Percentiles rank a stretch among this genome's conserved stretches.
Evolutionary conservation across 2,888 invertebrate genomes (phyloP).

Genomic region (Ecliptopera silaceata): DNA sequence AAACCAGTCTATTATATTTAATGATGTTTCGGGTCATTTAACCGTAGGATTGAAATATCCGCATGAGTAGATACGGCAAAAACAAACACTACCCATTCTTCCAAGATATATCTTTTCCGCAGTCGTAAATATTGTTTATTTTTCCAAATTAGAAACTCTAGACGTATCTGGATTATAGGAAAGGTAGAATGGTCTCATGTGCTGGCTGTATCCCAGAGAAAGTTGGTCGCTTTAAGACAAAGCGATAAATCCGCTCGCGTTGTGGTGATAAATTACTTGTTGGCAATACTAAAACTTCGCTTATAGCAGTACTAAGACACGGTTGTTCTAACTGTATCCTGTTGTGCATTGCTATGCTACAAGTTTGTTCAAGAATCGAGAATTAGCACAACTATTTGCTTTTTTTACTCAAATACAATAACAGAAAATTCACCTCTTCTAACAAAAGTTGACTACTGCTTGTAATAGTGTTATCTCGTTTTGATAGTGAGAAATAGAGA

Average conservation of each 20-base stretch:
- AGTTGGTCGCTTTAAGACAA: constrained; percentile 37
- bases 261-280: constrained; percentile 34
- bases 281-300: constrained; percentile 31
- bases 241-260: constrained; percentile 36
- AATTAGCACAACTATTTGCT: too few species aligned
- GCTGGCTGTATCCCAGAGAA: constrained; percentile 32
- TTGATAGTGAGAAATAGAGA: too few species aligned
- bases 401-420: too few species aligned
- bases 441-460: too few species aligned
- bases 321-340: neutral
- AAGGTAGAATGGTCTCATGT: constrained; percentile 25
- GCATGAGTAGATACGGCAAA: constrained; percentile 5
- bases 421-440: too few species aligned
- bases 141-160: constrained; percentile 18
- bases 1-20: neutral
- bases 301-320: constrained; percentile 23
- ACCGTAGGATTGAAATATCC: neutral
- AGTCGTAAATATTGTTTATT: constrained; percentile 21
- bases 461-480: too few species aligned
- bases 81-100: constrained; percentile 16
- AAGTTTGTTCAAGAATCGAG: too few species aligned
- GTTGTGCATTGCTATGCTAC: neutral
- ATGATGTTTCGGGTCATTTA: neutral
- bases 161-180: constrained; percentile 20
- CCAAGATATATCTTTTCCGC: constrained; percentile 15